These are phyloP conservation scores for Oscheius onirici DNA, from an alignment of 2,888 invertebrate species.

Conservation along the genomic window DNA sequence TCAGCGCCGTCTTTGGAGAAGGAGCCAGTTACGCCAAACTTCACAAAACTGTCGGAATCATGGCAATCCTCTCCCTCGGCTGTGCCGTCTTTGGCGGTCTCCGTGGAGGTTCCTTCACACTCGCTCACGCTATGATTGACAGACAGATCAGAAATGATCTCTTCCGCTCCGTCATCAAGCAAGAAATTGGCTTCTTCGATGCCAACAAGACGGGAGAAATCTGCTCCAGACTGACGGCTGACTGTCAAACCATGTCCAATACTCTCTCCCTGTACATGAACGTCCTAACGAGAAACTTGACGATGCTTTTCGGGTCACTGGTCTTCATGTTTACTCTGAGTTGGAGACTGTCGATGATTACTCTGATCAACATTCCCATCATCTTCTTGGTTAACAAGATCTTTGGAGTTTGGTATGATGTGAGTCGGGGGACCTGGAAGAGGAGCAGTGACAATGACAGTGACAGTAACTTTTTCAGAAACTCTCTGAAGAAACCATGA, in stretches of 20 bases:
- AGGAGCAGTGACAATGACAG: too few relatives aligned
- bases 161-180: conserved; percentile 71
- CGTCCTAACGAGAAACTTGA: conserved; percentile 71
- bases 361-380: conserved; percentile 73
- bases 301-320: conserved; percentile 72
- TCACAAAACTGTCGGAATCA: conserved; percentile 61
- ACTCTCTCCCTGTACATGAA: conserved; percentile 73
- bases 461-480: conserved; percentile 58
- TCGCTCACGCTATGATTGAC: conserved; percentile 70
- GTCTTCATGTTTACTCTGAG: conserved; percentile 74
- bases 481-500: conserved; percentile 72
- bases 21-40: conserved; percentile 63
- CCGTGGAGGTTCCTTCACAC: conserved; percentile 72
- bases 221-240: conserved; percentile 73
- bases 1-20: conserved; percentile 66
- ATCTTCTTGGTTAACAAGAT: conserved; percentile 72
- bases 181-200: conserved; percentile 73
- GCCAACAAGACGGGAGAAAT: conserved; percentile 73
- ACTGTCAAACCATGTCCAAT: conserved; percentile 74
- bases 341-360: conserved; percentile 73
- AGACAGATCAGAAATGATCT: conserved; percentile 68
- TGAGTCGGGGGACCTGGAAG: conserved; percentile 58
- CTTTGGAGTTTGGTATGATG: conserved; percentile 73
- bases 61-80: conserved; percentile 62
- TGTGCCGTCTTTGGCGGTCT: conserved; percentile 71